A percentile compares a stretch with the other conserved stretches of the same genome.
Evolutionary conservation across 2,113 vertebrate species (phyloP).

Genomic region (Athene noctua): DNA sequence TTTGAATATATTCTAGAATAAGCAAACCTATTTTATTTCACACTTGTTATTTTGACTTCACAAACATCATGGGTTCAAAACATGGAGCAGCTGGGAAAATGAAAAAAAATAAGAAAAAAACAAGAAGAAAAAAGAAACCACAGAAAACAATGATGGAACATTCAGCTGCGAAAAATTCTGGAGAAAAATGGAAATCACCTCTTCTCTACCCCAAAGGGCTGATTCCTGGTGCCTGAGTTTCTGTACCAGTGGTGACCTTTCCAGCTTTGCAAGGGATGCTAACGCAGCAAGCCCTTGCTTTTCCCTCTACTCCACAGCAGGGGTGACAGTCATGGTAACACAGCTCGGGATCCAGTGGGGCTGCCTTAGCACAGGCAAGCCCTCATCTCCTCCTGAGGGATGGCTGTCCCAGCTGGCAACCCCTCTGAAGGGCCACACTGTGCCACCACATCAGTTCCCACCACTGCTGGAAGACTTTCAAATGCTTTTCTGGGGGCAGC

Average conservation of each 20-base stretch:
- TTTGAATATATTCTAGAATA: background rate
- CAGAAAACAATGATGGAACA: background rate
- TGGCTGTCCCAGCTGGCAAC: background rate
- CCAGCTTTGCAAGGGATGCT: background rate
- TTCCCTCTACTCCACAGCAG: background rate
- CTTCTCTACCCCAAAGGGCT: background rate
- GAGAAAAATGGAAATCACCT: background rate
- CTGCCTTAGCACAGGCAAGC: background rate
- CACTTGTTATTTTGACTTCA: background rate
- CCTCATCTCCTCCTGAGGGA: background rate
- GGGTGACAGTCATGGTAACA: background rate
- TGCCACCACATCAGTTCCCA: background rate
- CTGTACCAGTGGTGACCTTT: background rate
- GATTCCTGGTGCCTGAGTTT: background rate
- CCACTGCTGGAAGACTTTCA: background rate
- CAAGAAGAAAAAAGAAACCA: background rate
- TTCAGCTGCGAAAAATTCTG: background rate
- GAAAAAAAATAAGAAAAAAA: background rate
- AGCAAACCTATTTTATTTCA: background rate
- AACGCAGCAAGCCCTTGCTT: background rate
- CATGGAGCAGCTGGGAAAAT: background rate
- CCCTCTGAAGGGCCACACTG: background rate
- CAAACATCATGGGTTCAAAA: background rate
- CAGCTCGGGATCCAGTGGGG: rapidly evolving
- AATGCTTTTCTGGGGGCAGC: background rate